phyloP scores from a whole-genome alignment of 1,140 invertebrate genomes.

The Drosophila navojoa region DNA sequence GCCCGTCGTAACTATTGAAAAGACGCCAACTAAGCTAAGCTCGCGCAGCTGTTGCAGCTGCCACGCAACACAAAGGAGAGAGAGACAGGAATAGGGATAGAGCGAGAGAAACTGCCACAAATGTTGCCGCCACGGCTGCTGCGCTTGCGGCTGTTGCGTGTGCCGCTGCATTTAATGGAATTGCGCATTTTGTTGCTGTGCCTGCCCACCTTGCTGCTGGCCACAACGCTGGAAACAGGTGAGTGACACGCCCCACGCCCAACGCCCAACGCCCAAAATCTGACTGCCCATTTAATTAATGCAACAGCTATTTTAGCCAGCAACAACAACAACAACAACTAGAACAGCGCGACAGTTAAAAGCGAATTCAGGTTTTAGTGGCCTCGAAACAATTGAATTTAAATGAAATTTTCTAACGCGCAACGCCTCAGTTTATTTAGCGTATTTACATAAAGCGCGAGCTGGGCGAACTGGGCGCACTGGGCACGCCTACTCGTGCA shows the following conservation, averaged over 20 bases:
- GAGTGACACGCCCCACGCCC: constrained; percentile 28
- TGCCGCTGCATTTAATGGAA: constrained; percentile 81
- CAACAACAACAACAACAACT: not conserved
- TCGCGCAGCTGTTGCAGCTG: constrained; percentile 24
- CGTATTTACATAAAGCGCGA: constrained; percentile 50
- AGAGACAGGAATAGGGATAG: not conserved
- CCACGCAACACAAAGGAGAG: constrained; percentile 4
- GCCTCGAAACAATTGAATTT: constrained; percentile 65
- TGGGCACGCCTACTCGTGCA: constrained; percentile 24
- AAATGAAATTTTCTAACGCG: constrained; percentile 56
- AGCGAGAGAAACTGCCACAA: constrained; percentile 38
- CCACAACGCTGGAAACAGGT: constrained; percentile 83
- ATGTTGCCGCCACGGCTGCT: constrained; percentile 72
- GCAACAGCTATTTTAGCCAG: constrained; percentile 13
- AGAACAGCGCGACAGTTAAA: constrained; percentile 5
- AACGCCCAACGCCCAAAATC: not conserved
- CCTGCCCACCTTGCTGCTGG: constrained; percentile 82
- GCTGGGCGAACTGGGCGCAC: not conserved
- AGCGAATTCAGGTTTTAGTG: constrained; percentile 35
- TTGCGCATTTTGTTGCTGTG: constrained; percentile 80
- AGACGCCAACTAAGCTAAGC: constrained; percentile 24
- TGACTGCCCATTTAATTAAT: constrained; percentile 58
- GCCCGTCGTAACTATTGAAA: constrained; percentile 14
- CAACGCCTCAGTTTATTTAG: constrained; percentile 58
- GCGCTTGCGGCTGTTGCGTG: constrained; percentile 64